Conservation (phyloP, 2,797 vertebrate genomes). For the Australoheros facetus region DNA sequence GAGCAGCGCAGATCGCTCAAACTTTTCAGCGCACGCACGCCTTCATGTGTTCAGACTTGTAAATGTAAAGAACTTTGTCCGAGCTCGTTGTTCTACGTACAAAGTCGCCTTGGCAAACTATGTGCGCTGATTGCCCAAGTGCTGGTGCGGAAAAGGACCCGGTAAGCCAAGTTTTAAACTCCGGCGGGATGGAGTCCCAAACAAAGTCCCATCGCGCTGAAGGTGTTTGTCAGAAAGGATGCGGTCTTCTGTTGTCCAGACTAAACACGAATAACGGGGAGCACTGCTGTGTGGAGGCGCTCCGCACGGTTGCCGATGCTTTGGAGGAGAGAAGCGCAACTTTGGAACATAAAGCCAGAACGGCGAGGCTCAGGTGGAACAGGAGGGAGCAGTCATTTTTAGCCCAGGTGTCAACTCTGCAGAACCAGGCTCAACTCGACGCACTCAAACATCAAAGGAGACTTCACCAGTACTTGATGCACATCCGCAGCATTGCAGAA, state of each 20-base stretch:
- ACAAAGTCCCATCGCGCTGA: background rate
- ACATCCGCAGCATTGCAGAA: slow-evolving; percentile 72
- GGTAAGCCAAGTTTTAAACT: slow-evolving; percentile 7
- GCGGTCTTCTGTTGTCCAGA: slow-evolving; percentile 55
- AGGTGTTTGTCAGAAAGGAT: slow-evolving; percentile 65
- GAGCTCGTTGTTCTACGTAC: background rate
- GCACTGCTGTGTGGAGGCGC: slow-evolving; percentile 70
- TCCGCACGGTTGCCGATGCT: slow-evolving; percentile 54
- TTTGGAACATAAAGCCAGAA: slow-evolving; percentile 61
- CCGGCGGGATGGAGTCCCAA: slow-evolving; percentile 49
- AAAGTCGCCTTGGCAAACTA: slow-evolving; percentile 30
- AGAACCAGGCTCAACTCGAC: slow-evolving; percentile 72
- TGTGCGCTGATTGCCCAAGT: slow-evolving; percentile 59
- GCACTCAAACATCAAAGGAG: slow-evolving; percentile 77
- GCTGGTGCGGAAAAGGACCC: background rate
- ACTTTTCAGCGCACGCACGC: slow-evolving; percentile 8
- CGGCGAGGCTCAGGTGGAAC: slow-evolving; percentile 69
- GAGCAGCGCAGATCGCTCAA: slow-evolving; percentile 40
- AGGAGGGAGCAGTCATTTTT: slow-evolving; percentile 73
- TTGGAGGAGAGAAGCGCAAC: slow-evolving; percentile 51
- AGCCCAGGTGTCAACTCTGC: slow-evolving; percentile 75
- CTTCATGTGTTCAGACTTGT: slow-evolving; percentile 36
- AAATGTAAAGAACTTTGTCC: slow-evolving; percentile 13
- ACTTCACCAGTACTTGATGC: slow-evolving; percentile 76
- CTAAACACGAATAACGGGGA: slow-evolving; percentile 3